A percentile compares a stretch with the other conserved stretches of the same genome.
Evolutionary conservation across 2,113 vertebrate species (phyloP).

Genomic region (Centropus bengalensis): DNA sequence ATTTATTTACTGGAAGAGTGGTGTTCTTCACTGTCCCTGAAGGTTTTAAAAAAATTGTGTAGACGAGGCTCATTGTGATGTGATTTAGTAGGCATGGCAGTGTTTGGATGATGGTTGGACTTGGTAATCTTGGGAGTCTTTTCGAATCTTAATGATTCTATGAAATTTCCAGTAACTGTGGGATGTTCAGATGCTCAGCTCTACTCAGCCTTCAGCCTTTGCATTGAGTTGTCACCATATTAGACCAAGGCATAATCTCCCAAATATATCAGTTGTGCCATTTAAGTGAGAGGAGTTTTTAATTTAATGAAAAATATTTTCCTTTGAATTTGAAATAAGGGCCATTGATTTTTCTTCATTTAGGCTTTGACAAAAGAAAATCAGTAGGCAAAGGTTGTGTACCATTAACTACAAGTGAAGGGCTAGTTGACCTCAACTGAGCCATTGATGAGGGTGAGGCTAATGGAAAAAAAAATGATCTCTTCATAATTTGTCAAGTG

Average conservation of each 20-base stretch:
- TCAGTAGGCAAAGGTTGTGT: conserved; percentile 35
- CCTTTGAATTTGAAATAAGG: conserved; percentile 63
- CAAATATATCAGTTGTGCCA: not conserved
- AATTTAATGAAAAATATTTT: conserved; percentile 68
- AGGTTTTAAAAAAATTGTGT: no score
- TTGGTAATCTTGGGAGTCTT: no score
- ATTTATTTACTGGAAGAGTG: no score
- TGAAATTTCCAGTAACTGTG: not conserved
- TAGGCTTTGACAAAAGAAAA: conserved; percentile 51
- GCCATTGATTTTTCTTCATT: conserved; percentile 49
- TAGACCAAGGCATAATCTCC: not conserved
- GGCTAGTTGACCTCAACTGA: conserved; percentile 55
- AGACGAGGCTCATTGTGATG: no score
- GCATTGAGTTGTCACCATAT: not conserved
- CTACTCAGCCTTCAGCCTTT: not conserved
- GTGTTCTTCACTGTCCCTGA: no score
- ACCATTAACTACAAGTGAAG: conserved; percentile 51
- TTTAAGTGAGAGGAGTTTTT: conserved; percentile 52
- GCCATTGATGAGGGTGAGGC: conserved; percentile 55
- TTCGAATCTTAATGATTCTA: no score
- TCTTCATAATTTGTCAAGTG: conserved; percentile 67
- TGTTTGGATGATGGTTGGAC: no score
- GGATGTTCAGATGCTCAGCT: not conserved
- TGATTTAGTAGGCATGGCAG: no score
- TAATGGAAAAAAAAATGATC: conserved; percentile 70